Percentiles rank a stretch among this genome's conserved stretches.
phyloP scores from a whole-genome alignment of 1,140 invertebrate species.

The Nephotettix cincticeps region DNA sequence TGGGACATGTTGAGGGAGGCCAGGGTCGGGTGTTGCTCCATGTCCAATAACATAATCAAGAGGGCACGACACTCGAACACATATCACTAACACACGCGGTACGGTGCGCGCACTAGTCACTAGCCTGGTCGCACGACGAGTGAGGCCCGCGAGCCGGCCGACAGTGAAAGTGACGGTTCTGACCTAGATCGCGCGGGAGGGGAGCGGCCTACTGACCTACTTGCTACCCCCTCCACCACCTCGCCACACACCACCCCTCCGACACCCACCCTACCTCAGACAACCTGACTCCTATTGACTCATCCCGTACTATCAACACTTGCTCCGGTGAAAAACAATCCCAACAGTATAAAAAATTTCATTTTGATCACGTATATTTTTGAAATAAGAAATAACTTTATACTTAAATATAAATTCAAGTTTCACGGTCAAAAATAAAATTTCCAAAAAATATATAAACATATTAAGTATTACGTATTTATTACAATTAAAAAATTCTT shows the following conservation, averaged over 20 bases:
- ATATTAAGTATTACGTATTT: too few relatives aligned
- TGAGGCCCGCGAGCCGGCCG: constrained; percentile 21
- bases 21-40: constrained; percentile 79
- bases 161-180: constrained; percentile 36
- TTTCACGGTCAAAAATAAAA: too few relatives aligned
- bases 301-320: too few relatives aligned
- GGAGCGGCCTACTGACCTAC: constrained; percentile 38
- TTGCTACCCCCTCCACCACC: constrained; percentile 18
- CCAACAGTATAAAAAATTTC: too few relatives aligned
- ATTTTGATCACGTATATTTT: too few relatives aligned
- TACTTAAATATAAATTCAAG: too few relatives aligned
- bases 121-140: constrained; percentile 5
- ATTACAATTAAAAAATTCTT: too few relatives aligned
- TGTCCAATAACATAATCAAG: constrained; percentile 68
- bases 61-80: constrained; percentile 24
- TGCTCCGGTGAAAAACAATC: too few relatives aligned
- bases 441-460: too few relatives aligned
- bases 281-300: too few relatives aligned
- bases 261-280: neutral
- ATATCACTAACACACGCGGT: constrained; percentile 23
- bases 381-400: too few relatives aligned
- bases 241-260: constrained; percentile 3
- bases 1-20: constrained; percentile 85
- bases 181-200: constrained; percentile 26
- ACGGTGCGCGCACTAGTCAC: constrained; percentile 21